These are phyloP conservation scores for Carposina sasakii DNA, from an alignment of 1,140 invertebrate species.

Conservation along the genomic window DNA sequence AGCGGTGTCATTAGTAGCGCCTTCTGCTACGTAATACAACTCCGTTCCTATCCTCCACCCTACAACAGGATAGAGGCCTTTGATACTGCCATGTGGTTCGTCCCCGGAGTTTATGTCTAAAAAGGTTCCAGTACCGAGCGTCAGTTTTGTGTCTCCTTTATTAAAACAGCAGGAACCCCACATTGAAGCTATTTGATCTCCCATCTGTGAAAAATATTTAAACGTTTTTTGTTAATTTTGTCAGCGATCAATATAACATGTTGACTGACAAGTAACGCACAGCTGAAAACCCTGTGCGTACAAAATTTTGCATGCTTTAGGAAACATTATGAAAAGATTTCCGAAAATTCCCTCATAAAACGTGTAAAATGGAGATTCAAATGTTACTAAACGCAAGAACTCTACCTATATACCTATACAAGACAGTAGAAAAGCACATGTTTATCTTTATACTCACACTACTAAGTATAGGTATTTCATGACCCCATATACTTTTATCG, in stretches of 20 bases:
- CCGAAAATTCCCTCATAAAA: too few species aligned
- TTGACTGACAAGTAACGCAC: too few species aligned
- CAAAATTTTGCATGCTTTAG: too few species aligned
- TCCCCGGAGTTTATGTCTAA: slow-evolving; percentile 90
- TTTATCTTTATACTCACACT: slow-evolving; percentile 81
- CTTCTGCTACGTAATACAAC: slow-evolving; percentile 86
- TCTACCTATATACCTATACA: too few species aligned
- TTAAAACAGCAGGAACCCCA: slow-evolving; percentile 93
- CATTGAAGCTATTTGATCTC: slow-evolving; percentile 90
- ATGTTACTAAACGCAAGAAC: too few species aligned
- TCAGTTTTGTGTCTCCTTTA: slow-evolving; percentile 89
- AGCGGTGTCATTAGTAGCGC: slow-evolving; percentile 89
- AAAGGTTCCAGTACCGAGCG: slow-evolving; percentile 96
- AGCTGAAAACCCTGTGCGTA: too few species aligned
- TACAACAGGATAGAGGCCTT: slow-evolving; percentile 90
- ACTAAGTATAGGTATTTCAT: slow-evolving; percentile 82
- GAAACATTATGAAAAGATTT: too few species aligned
- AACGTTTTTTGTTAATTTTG: too few species aligned
- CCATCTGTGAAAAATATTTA: slow-evolving; percentile 77
- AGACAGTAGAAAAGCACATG: too few species aligned
- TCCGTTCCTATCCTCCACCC: slow-evolving; percentile 87
- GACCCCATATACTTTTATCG: slow-evolving; percentile 80
- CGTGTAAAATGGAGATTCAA: too few species aligned
- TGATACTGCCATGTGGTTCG: slow-evolving; percentile 83
- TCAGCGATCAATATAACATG: too few species aligned